These are phyloP conservation scores for Drusus annulatus DNA, from an alignment of 1,140 invertebrate genomes.

Conservation along the genomic window DNA sequence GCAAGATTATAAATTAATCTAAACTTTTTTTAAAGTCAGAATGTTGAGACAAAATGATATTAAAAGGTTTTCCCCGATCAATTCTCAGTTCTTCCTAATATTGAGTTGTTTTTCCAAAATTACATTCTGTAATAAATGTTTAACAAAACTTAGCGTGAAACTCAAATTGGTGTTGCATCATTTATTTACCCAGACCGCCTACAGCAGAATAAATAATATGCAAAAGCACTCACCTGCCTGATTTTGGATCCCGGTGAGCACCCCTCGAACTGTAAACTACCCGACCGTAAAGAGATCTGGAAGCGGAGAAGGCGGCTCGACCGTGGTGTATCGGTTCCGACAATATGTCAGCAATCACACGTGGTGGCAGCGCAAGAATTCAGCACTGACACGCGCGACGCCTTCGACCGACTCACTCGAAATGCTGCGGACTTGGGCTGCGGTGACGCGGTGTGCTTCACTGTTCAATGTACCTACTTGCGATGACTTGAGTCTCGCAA, in stretches of 20 bases:
- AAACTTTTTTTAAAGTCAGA: too few relatives aligned
- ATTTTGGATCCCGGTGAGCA: background rate
- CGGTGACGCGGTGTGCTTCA: too few relatives aligned
- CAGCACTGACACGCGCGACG: background rate
- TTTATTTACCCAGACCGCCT: background rate
- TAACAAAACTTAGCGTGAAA: background rate
- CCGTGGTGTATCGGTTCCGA: background rate
- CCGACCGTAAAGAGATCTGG: background rate
- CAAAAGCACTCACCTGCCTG: slow-evolving; percentile 1
- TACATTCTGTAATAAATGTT: too few relatives aligned
- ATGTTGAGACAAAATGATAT: too few relatives aligned
- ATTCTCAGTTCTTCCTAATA: too few relatives aligned
- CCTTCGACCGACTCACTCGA: background rate
- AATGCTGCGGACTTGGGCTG: background rate
- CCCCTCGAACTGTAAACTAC: background rate
- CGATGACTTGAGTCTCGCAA: background rate
- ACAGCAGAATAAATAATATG: background rate
- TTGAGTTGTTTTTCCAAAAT: too few relatives aligned
- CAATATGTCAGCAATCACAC: slow-evolving; percentile 12
- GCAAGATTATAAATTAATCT: too few relatives aligned
- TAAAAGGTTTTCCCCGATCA: too few relatives aligned
- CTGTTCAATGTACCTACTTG: too few relatives aligned
- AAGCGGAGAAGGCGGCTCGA: too few relatives aligned
- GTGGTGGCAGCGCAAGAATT: background rate
- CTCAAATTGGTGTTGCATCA: slow-evolving; percentile 1